These are phyloP conservation scores for Heliconius ismenius DNA, from an alignment of 2,888 invertebrate genomes.

Conservation along the genomic window DNA sequence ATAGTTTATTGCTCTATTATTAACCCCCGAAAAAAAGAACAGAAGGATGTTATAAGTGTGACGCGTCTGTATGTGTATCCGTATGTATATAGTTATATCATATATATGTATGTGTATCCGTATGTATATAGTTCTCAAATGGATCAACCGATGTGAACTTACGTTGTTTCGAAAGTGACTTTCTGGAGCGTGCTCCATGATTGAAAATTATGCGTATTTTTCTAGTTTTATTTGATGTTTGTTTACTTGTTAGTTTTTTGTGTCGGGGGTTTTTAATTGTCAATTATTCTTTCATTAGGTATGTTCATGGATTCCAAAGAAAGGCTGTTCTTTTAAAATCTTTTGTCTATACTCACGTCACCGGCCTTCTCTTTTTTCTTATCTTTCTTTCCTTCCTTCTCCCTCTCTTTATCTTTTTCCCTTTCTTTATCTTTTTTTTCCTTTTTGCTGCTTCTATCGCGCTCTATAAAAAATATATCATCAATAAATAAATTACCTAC, in stretches of 20 bases:
- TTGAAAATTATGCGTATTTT: no score
- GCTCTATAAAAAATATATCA: slow-evolving; percentile 55
- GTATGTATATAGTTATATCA: no score
- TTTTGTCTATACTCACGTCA: slow-evolving; percentile 45
- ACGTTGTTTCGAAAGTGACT: background rate
- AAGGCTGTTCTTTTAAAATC: background rate
- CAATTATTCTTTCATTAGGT: background rate
- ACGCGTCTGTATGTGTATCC: no score
- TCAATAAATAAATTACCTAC: background rate
- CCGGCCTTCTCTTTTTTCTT: slow-evolving; percentile 67
- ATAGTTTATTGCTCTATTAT: background rate
- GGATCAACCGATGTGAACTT: background rate
- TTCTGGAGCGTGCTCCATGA: background rate
- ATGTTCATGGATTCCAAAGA: slow-evolving; percentile 8
- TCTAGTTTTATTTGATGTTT: no score
- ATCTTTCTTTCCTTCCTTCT: slow-evolving; percentile 76
- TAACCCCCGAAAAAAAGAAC: background rate
- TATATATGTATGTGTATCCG: no score
- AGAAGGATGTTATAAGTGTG: no score
- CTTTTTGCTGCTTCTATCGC: slow-evolving; percentile 79
- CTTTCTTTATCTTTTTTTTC: slow-evolving; percentile 83
- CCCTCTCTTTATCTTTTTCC: slow-evolving; percentile 74
- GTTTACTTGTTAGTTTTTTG: no score
- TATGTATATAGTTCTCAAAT: background rate
- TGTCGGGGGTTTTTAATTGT: background rate